Percentiles rank a stretch among this genome's conserved stretches.
Conservation (phyloP, 2,888 invertebrate genomes). For the Sinodicranocentrus sp. region DNA sequence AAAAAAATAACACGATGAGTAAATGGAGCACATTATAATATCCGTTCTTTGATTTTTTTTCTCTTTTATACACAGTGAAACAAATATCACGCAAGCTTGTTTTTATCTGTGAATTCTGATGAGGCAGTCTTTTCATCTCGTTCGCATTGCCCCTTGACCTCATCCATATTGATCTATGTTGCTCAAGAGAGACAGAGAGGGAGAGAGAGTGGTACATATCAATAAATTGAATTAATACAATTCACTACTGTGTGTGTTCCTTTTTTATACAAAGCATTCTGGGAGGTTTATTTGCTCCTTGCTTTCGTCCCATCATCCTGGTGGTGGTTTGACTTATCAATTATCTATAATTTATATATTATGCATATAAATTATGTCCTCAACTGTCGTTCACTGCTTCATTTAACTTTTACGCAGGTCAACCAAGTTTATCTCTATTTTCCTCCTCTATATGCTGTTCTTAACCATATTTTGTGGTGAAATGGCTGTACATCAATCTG, state of each 20-base stretch:
- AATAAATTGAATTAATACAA: constrained; percentile 30
- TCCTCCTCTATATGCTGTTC: not conserved
- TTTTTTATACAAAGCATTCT: not conserved
- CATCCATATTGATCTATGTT: constrained; percentile 64
- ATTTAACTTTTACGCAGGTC: constrained; percentile 42
- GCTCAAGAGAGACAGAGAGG: constrained; percentile 36
- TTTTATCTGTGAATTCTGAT: constrained; percentile 48
- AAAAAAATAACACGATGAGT: constrained; percentile 5
- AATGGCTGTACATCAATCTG: too few species aligned
- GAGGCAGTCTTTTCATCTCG: constrained; percentile 46
- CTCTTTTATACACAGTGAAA: not conserved
- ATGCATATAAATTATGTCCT: constrained; percentile 42
- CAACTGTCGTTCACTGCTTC: constrained; percentile 41
- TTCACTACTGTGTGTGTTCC: constrained; percentile 3
- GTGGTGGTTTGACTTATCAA: constrained; percentile 26
- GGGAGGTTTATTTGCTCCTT: constrained; percentile 17
- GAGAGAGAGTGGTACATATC: constrained; percentile 3
- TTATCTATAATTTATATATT: constrained; percentile 38
- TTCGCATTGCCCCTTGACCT: constrained; percentile 67
- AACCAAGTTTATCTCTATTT: constrained; percentile 35
- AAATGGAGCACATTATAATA: constrained; percentile 10
- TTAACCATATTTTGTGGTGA: not conserved
- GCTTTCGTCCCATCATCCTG: not conserved
- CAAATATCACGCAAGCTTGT: constrained; percentile 8
- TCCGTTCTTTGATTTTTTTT: constrained; percentile 14